Evolutionary conservation across 53 echinoderm and acorn worm genomes (phyloP).

Genomic region (Actinopyga echinites): DNA sequence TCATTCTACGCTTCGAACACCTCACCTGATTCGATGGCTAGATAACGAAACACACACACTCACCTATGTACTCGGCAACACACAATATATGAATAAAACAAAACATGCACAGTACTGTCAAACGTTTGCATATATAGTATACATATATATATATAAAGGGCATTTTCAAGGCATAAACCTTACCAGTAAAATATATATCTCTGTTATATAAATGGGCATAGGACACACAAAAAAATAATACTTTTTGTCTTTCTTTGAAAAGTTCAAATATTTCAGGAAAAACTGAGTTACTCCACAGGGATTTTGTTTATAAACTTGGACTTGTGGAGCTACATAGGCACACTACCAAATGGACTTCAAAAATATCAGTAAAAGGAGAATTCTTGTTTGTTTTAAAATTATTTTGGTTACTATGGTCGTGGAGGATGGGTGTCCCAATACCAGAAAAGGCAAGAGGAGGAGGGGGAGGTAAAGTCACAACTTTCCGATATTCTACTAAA

Average conservation of each 20-base stretch:
- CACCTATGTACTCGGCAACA: not conserved
- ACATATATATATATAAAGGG: slow-evolving; percentile 14
- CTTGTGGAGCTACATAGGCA: too few relatives aligned
- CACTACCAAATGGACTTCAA: too few relatives aligned
- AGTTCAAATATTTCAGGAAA: not conserved
- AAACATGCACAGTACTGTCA: not conserved
- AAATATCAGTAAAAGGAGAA: too few relatives aligned
- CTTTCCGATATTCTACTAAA: too few relatives aligned
- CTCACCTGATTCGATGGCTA: not conserved
- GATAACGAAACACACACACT: not conserved
- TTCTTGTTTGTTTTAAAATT: too few relatives aligned
- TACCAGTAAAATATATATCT: slow-evolving; percentile 18
- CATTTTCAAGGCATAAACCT: not conserved
- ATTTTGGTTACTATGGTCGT: too few relatives aligned
- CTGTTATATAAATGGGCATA: slow-evolving; percentile 2
- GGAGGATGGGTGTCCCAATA: too few relatives aligned
- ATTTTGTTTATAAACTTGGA: too few relatives aligned
- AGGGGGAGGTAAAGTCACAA: too few relatives aligned
- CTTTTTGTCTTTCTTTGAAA: not conserved
- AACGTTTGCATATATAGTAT: slow-evolving; percentile 13
- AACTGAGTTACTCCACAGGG: not conserved
- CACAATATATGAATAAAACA: slow-evolving; percentile 11
- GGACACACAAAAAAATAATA: not conserved
- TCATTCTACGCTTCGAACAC: not conserved
- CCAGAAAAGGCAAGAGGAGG: too few relatives aligned